Base-by-base conservation (phyloP, 2,888 invertebrate species). In the Epiblema foenella region DNA sequence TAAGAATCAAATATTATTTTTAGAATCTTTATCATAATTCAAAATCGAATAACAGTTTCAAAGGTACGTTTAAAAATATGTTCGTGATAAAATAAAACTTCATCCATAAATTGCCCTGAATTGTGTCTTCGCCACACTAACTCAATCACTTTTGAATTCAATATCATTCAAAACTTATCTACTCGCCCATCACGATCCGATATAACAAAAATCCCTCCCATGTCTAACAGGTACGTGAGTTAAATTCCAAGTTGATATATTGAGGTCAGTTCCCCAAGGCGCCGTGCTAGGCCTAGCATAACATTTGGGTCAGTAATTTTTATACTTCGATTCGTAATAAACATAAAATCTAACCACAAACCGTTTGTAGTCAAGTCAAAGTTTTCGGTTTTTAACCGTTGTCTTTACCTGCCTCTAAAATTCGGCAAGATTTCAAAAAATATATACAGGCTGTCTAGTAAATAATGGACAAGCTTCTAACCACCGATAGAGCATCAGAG, bases 211-310 rank as follows among this genome's bases (percentile, higher is more conserved):
- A 67, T 71, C 66, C 66, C 60, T 60, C 49, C 62, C 60, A 17
- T 42, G 62, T 67, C 51, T 66, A 54, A 49, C 49, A 10, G 29
- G 60, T 18, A 65, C 71, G 71, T 71, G 71, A 66, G 56, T 62
- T 17, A 56, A 66, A 71, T 71, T 67, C 60, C 54, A 39, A 71
- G 67, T 62, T 71, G 71, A 71, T 71, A 42, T 66, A 66, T 66
- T 57, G 56, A 46, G 65, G 65, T 39, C 56, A 42, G 46, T 66
- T 46, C 65, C 65, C 42, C 42, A 56, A 66, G 65, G 65, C 46
- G 29, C 20, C 15, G 46, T 56, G 12, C 4, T 52, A 24, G 46
- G 64, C n/a, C 39, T 51, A 17, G 46, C 46, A 49, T 49, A 29
- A 37, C 15, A 64, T 64, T 20, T 66, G 54, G 42, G 51, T 46